A percentile compares a stretch with the other conserved stretches of the same genome.
These are phyloP conservation scores for Gavialis gangeticus DNA, from an alignment of 2,113 vertebrate species.

Conservation along the genomic window DNA sequence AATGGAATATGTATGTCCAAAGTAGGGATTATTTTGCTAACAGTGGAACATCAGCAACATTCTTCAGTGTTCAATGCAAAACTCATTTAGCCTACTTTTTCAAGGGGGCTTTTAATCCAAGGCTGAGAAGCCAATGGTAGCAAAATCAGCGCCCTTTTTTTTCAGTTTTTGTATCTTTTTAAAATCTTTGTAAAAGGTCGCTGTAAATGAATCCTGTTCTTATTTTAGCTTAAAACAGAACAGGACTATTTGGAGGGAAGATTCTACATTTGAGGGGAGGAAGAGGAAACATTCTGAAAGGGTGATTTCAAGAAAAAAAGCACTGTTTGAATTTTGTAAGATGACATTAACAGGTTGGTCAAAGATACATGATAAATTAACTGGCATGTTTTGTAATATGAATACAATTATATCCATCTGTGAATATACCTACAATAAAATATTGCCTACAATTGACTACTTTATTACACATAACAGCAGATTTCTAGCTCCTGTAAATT, in stretches of 20 bases:
- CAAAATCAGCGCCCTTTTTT: neutral
- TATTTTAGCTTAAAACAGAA: neutral
- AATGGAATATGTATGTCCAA: neutral
- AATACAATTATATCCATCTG: neutral
- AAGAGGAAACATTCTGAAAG: neutral
- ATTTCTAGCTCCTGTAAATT: neutral
- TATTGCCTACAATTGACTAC: neutral
- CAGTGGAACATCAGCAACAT: neutral
- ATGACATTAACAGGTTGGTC: neutral
- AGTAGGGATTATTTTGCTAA: no score
- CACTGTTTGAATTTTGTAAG: neutral
- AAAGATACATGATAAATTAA: no score
- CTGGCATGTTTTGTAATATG: neutral
- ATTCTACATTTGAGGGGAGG: neutral
- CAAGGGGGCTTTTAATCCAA: no score
- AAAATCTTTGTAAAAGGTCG: neutral
- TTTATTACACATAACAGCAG: neutral
- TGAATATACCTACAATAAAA: neutral
- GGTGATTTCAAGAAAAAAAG: neutral
- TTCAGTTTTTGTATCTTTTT: neutral
- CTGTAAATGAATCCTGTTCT: neutral
- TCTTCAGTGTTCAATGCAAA: neutral
- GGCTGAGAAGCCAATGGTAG: neutral
- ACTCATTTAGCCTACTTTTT: neutral
- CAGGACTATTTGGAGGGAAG: neutral